Percentiles rank a stretch among this genome's conserved stretches.
Evolutionary conservation across 2,113 vertebrate species (phyloP).

Genomic region (Callaeas wilsoni): DNA sequence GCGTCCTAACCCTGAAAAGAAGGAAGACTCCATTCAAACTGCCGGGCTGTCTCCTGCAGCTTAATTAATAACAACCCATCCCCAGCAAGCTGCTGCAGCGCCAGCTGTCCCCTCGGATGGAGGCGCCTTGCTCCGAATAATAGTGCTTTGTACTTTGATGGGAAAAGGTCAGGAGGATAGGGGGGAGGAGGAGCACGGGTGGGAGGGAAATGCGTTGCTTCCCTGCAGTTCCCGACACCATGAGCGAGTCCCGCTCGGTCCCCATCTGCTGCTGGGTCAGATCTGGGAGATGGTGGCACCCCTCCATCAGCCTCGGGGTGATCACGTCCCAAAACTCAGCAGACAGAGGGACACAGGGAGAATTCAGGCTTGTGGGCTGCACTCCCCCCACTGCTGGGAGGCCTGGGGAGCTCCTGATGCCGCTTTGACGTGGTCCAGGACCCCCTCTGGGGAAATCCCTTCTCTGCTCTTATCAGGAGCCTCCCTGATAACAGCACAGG

Average conservation of each 20-base stretch:
- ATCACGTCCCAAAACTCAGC: rapidly evolving
- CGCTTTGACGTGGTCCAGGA: not conserved
- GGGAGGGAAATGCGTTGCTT: not conserved
- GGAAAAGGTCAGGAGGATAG: conserved; percentile 14
- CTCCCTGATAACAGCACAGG: not conserved
- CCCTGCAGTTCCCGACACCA: rapidly evolving
- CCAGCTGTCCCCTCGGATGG: conserved; percentile 29
- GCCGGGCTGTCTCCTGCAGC: not conserved
- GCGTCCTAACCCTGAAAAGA: conserved; percentile 26
- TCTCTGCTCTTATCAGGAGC: not conserved
- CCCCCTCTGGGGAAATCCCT: not conserved
- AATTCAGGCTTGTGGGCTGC: not conserved
- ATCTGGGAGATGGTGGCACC: not conserved
- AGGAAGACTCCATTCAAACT: conserved; percentile 19
- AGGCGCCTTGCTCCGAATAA: conserved; percentile 15
- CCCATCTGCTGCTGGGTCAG: conserved; percentile 21
- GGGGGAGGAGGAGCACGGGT: not conserved
- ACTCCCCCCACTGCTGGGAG: not conserved
- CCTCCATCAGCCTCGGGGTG: not conserved
- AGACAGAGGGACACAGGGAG: not conserved
- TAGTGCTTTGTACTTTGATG: conserved; percentile 27
- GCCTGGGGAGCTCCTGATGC: not conserved
- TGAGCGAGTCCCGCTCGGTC: rapidly evolving
- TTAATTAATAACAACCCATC: conserved; percentile 40
- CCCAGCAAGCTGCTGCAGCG: not conserved